Conservation (phyloP, 2,797 vertebrate genomes). For the Smutsia temminckii region DNA sequence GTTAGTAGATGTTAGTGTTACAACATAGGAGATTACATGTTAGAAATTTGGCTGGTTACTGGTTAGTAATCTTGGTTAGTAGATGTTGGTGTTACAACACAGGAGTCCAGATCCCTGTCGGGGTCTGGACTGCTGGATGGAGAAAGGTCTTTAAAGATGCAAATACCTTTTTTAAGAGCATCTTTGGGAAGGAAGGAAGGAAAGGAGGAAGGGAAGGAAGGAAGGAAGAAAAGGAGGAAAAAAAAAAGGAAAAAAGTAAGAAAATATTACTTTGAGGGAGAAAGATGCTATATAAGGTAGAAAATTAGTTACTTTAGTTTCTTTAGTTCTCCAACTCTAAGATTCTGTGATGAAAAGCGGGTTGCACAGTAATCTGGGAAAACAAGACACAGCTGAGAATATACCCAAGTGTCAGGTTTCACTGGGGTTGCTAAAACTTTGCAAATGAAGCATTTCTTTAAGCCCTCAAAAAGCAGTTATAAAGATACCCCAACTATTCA, state of each 20-base stretch:
- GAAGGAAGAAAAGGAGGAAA: rapidly evolving
- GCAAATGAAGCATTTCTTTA: neutral
- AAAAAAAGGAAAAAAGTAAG: no score
- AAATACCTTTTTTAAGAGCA: neutral
- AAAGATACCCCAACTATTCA: neutral
- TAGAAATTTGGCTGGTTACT: no score
- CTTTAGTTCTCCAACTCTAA: neutral
- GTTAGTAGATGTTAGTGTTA: neutral
- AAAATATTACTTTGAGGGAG: neutral
- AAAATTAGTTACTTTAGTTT: neutral
- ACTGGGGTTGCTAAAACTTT: neutral
- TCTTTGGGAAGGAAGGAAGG: neutral
- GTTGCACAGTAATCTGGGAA: neutral
- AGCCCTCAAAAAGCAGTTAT: neutral
- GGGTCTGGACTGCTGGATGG: neutral
- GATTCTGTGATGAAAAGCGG: neutral
- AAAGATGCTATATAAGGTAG: neutral
- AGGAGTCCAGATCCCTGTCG: neutral
- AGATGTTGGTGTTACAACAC: neutral
- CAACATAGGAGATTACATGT: neutral
- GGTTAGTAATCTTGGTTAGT: neutral
- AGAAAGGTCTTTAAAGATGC: neutral
- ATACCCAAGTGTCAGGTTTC: neutral
- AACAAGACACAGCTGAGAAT: neutral
- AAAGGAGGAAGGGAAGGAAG: rapidly evolving